A percentile compares a stretch with the other conserved stretches of the same genome.
Conservation (phyloP, 2,797 vertebrate genomes). For the Pangasius mekongensis region DNA sequence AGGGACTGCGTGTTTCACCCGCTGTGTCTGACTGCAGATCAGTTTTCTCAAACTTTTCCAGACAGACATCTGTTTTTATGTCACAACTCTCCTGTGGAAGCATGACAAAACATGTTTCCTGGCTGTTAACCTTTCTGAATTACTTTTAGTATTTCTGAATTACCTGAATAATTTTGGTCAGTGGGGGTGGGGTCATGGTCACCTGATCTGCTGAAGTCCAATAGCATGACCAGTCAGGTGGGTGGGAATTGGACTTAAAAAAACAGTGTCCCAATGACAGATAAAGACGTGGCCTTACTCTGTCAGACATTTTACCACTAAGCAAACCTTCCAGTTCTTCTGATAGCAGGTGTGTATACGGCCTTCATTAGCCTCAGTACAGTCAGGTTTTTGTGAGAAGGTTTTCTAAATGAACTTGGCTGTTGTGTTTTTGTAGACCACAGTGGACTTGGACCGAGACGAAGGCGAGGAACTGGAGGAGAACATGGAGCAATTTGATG, state of each 20-base stretch:
- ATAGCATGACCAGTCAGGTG: constrained; percentile 16
- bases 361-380: background rate
- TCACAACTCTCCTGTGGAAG: background rate
- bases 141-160: background rate
- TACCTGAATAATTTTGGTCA: constrained; percentile 28
- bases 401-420: background rate
- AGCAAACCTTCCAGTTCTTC: background rate
- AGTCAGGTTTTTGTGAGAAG: background rate
- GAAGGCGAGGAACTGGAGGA: constrained; percentile 95
- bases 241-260: background rate
- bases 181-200: constrained; percentile 6
- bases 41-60: background rate
- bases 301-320: background rate
- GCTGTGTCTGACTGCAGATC: constrained; percentile 1
- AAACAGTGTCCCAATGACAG: constrained; percentile 2
- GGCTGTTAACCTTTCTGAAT: background rate
- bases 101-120: background rate
- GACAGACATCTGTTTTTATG: background rate
- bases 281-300: constrained; percentile 25
- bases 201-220: constrained; percentile 45
- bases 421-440: constrained; percentile 72
- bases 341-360: background rate
- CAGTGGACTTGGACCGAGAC: constrained; percentile 87
- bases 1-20: background rate
- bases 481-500: constrained; percentile 95